A percentile compares a stretch with the other conserved stretches of the same genome.
phyloP scores from a whole-genome alignment of 1,140 invertebrate genomes.

The Aphelinus atriplicis region DNA sequence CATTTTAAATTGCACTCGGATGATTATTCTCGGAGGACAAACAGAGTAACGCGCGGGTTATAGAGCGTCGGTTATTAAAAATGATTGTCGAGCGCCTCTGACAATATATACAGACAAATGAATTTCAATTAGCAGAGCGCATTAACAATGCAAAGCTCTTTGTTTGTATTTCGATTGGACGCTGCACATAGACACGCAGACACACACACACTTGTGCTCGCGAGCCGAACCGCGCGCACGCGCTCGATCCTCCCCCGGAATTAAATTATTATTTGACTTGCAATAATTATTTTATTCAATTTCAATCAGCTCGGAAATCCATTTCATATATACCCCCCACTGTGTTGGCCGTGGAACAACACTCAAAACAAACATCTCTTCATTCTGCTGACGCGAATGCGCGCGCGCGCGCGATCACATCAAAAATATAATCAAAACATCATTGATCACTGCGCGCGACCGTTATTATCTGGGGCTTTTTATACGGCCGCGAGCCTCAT shows the following conservation, averaged over 20 bases:
- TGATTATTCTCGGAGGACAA: background rate
- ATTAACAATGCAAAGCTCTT: background rate
- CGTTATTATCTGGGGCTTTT: no score
- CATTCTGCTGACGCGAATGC: background rate
- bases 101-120: background rate
- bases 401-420: background rate
- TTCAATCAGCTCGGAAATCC: slow-evolving; percentile 3
- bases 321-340: background rate
- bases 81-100: background rate
- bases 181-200: background rate
- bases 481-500: no score
- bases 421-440: slow-evolving; percentile 23
- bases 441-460: background rate
- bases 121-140: background rate
- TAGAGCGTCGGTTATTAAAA: background rate
- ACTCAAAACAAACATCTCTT: slow-evolving; percentile 10
- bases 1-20: background rate
- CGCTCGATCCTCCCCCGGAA: background rate
- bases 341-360: background rate
- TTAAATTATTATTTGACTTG: slow-evolving; percentile 21
- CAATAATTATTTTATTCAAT: slow-evolving; percentile 16
- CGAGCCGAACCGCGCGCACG: background rate
- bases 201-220: background rate
- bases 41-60: background rate
- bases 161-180: slow-evolving; percentile 12